Base-by-base conservation (phyloP, 2,113 vertebrate genomes). In the Phalacrocorax pelagicus region DNA sequence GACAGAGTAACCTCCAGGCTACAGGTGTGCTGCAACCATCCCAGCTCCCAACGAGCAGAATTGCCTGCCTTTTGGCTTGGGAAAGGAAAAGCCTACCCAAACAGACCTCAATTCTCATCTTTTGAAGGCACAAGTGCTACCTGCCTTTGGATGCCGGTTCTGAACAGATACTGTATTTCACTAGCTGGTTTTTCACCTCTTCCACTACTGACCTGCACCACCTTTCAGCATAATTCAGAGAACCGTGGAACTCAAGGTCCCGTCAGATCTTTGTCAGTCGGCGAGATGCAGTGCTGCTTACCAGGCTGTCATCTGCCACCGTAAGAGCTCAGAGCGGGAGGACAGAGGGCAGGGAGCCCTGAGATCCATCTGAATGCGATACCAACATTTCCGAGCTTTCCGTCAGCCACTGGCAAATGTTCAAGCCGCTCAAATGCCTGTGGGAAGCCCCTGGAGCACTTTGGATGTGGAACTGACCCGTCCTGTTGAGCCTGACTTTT, bases 181-280 rank as follows among this genome's bases (percentile, higher is more conserved):
- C 10, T 9, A 27, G 23, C 17, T 36, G 36, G 2, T 69, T 82
- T 92, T 80, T 47, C 62, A 47, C 49, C 58, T 62, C 49, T 73
- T 36, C 58, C 10, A 7, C 59, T 42, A 16, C 42, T 36, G 46
- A 59, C 55, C 44, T 14, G 30, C 38, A 63, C 65, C 34, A 7
- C 19, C 65, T 27, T 38, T 11, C 74, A 70, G 55, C 12, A 2
- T 12, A 49, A 70, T 30, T 65, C 40, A 49, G 49, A 55, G 52
- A 40, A 34, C 27, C 1, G 1, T 3, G 42, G 62, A 23, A 69
- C 18, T 58, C 16, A 8, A 62, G 55, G 44, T 47, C 49, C 51
- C 2, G 0, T 15, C 59, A 26, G 47, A 3, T 5, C 46, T 49
- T 2, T 5, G 32, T 27, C 8, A 47, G 40, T 5, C 2, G 13